phyloP scores from a whole-genome alignment of 2,113 vertebrate genomes.

The Notarius quadriscutis region DNA sequence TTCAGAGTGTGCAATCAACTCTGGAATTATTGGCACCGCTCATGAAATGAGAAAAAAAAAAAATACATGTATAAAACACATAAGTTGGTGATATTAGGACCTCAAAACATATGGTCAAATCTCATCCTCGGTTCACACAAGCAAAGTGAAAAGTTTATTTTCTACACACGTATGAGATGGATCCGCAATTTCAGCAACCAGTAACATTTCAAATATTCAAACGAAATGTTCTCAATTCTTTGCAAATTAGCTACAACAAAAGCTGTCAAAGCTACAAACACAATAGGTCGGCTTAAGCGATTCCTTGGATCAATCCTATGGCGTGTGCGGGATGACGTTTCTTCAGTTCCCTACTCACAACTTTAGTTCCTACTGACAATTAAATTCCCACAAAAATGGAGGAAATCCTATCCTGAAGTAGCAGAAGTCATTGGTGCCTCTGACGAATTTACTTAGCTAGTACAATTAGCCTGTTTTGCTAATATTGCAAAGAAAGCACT shows the following conservation, averaged over 20 bases:
- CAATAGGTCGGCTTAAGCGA: background rate
- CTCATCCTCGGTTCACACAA: background rate
- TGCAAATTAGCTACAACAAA: background rate
- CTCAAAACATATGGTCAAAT: background rate
- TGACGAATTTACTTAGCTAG: background rate
- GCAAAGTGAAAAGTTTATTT: background rate
- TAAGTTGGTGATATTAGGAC: background rate
- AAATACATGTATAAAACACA: background rate
- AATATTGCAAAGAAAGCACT: background rate
- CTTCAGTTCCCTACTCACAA: background rate
- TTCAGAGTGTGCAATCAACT: background rate
- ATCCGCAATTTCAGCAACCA: background rate
- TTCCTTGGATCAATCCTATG: background rate
- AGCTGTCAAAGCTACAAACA: background rate
- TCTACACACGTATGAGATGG: background rate
- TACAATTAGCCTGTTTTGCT: background rate
- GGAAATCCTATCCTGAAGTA: background rate
- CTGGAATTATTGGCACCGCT: background rate
- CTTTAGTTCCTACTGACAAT: background rate
- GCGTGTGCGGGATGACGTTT: background rate
- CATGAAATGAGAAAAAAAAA: background rate
- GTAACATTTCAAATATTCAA: background rate
- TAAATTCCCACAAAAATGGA: background rate
- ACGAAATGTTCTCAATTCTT: background rate
- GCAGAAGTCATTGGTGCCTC: background rate